Evolutionary conservation across 2,888 invertebrate genomes (phyloP).

Genomic region (Plemyria rubiginata): DNA sequence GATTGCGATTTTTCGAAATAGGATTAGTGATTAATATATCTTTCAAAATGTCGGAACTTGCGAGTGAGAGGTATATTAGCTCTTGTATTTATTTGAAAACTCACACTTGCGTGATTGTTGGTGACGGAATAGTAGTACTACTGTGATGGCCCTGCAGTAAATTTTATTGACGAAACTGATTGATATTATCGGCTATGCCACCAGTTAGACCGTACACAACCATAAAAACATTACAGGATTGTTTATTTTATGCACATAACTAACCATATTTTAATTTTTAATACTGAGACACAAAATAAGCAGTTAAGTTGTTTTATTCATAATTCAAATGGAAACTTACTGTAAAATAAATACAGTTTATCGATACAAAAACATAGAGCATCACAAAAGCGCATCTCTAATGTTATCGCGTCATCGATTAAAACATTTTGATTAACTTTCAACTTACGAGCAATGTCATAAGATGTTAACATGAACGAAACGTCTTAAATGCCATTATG

Average conservation of each 20-base stretch:
- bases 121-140: background rate
- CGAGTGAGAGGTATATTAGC: no score
- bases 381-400: constrained; percentile 64
- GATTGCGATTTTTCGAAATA: no score
- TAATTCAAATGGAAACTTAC: constrained; percentile 39
- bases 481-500: constrained; percentile 74
- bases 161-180: constrained; percentile 22
- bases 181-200: constrained; percentile 20
- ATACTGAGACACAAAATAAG: constrained; percentile 31
- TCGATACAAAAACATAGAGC: constrained; percentile 46
- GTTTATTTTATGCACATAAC: constrained; percentile 31
- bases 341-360: constrained; percentile 45
- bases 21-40: no score
- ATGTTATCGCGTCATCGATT: constrained; percentile 82
- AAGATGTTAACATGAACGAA: constrained; percentile 68
- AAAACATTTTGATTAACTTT: constrained; percentile 85
- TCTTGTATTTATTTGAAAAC: no score
- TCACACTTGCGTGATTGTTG: no score
- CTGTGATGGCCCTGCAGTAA: constrained; percentile 12
- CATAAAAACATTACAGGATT: constrained; percentile 27
- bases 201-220: constrained; percentile 23
- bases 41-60: no score
- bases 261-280: constrained; percentile 31
- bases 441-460: constrained; percentile 82
- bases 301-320: constrained; percentile 42